Conservation (phyloP, 2,888 invertebrate genomes). For the Alviniconcha strummeri region DNA sequence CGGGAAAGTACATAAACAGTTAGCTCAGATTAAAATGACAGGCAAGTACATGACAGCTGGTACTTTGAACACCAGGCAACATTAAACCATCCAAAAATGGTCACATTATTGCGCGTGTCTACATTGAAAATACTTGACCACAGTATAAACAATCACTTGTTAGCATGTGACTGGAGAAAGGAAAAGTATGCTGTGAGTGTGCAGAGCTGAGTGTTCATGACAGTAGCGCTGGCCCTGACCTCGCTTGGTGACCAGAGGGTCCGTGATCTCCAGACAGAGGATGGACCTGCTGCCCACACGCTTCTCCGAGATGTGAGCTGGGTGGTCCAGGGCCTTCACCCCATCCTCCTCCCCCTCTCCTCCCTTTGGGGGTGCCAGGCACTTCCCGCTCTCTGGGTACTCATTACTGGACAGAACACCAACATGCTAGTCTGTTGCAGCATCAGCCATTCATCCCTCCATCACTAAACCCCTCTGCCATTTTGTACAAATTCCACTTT, state of each 20-base stretch:
- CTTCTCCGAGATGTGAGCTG: slow-evolving; percentile 56
- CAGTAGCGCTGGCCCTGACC: slow-evolving; percentile 42
- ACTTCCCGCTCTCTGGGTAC: slow-evolving; percentile 54
- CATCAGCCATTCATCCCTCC: too few species aligned
- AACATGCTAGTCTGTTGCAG: too few species aligned
- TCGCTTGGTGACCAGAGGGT: slow-evolving; percentile 60
- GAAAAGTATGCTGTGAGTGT: too few species aligned
- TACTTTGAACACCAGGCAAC: too few species aligned
- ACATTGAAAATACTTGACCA: neutral
- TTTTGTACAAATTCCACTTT: too few species aligned
- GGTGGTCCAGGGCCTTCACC: slow-evolving; percentile 55
- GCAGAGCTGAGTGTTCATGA: too few species aligned
- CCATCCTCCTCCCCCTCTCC: slow-evolving; percentile 38
- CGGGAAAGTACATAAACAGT: too few species aligned
- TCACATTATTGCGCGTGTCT: too few species aligned
- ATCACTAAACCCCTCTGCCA: too few species aligned
- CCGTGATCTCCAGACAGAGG: slow-evolving; percentile 59
- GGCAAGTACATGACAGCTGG: too few species aligned
- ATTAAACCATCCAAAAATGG: too few species aligned
- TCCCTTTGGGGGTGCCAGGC: neutral
- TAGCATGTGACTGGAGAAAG: neutral
- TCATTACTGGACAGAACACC: slow-evolving; percentile 58
- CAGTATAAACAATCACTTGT: neutral
- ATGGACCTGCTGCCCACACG: slow-evolving; percentile 55
- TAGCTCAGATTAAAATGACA: too few species aligned